Evolutionary conservation across 2,113 vertebrate genomes (phyloP).

Genomic region (Thamnophis sirtalis): DNA sequence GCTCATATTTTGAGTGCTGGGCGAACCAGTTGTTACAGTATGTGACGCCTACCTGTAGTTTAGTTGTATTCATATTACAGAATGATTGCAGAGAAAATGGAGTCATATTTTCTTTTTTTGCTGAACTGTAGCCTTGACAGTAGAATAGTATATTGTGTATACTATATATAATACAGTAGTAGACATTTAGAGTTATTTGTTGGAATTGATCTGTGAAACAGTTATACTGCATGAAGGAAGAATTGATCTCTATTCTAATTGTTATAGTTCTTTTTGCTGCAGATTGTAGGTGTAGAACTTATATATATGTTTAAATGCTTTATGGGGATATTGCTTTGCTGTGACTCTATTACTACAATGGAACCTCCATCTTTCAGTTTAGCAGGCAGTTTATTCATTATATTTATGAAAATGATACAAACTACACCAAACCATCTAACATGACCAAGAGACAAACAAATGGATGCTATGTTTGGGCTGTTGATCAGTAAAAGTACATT

Average conservation of each 20-base stretch:
- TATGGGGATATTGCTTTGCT: background rate
- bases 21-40: no score
- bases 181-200: background rate
- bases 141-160: background rate
- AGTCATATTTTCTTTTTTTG: background rate
- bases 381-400: background rate
- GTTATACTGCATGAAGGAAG: background rate
- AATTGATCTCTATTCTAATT: background rate
- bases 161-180: background rate
- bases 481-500: background rate
- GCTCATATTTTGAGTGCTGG: no score
- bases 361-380: background rate
- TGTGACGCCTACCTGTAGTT: no score
- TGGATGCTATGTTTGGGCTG: no score
- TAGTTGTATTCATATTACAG: background rate
- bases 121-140: background rate
- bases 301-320: background rate
- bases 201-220: background rate
- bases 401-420: background rate
- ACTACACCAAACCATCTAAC: background rate
- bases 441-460: background rate
- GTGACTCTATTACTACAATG: background rate
- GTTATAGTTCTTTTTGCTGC: background rate
- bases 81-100: background rate
- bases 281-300: background rate